A percentile compares a stretch with the other conserved stretches of the same genome.
Conservation (phyloP, 2,797 vertebrate species). For the Synanceia verrucosa region DNA sequence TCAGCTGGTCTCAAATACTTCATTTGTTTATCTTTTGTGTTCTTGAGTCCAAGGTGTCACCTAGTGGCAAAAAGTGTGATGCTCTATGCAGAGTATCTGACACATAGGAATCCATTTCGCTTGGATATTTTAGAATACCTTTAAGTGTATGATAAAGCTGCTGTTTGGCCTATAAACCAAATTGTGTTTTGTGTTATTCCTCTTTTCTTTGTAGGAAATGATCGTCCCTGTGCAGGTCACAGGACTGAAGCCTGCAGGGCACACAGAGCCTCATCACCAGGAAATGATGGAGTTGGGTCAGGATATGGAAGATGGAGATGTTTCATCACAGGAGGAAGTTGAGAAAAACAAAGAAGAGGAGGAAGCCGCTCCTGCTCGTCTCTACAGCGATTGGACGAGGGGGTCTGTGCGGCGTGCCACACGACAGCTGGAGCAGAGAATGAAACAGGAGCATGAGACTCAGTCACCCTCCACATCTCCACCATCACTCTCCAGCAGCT, state of each 20-base stretch:
- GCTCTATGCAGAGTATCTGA: not conserved
- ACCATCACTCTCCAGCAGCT: constrained; percentile 46
- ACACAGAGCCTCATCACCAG: constrained; percentile 43
- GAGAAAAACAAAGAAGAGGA: constrained; percentile 69
- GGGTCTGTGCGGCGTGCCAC: constrained; percentile 93
- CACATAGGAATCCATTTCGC: not conserved
- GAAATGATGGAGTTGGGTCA: constrained; percentile 45
- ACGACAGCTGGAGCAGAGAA: constrained; percentile 91
- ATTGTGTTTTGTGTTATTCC: not conserved
- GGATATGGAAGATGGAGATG: constrained; percentile 47
- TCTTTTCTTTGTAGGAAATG: constrained; percentile 43
- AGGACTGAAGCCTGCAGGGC: constrained; percentile 47
- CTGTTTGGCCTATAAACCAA: not conserved
- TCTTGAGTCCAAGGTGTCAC: constrained; percentile 10
- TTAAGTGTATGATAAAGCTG: not conserved
- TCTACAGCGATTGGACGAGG: constrained; percentile 84
- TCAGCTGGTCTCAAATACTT: not conserved
- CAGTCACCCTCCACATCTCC: constrained; percentile 63
- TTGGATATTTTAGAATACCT: not conserved
- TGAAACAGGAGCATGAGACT: constrained; percentile 87
- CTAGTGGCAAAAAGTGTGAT: constrained; percentile 41
- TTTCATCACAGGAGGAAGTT: constrained; percentile 47
- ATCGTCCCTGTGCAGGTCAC: constrained; percentile 63
- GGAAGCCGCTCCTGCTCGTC: constrained; percentile 49
- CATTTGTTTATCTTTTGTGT: not conserved